Percentiles rank a stretch among this genome's conserved stretches.
Conservation (phyloP, 2,888 invertebrate species). For the Perdita meconis region DNA sequence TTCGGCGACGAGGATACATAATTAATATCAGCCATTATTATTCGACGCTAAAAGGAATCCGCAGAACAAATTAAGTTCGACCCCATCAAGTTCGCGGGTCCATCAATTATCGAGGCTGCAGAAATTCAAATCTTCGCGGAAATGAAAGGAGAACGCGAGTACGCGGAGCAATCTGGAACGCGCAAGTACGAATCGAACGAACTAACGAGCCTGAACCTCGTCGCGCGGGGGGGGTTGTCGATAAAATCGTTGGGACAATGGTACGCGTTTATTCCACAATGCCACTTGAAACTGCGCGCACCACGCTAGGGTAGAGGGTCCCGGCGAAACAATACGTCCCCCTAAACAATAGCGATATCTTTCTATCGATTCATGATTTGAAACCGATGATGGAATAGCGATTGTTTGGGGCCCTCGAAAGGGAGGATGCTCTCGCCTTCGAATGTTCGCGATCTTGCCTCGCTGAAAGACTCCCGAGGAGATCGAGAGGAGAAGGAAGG, state of each 20-base stretch:
- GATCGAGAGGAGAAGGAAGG: background rate
- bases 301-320: constrained; percentile 63
- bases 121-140: background rate
- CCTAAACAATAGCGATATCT: constrained; percentile 78
- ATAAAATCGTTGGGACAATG: constrained; percentile 75
- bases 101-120: too few relatives aligned
- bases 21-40: too few relatives aligned
- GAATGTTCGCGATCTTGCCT: background rate
- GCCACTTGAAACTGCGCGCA: constrained; percentile 78
- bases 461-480: background rate
- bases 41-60: too few relatives aligned
- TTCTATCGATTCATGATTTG: constrained; percentile 76
- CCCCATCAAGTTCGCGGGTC: too few relatives aligned
- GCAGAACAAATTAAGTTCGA: too few relatives aligned
- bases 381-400: constrained; percentile 76
- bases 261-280: constrained; percentile 79
- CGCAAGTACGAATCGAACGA: constrained; percentile 58
- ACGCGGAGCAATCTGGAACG: constrained; percentile 8
- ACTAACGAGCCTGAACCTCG: constrained; percentile 68
- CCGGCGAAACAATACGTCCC: constrained; percentile 74
- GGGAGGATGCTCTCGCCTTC: background rate
- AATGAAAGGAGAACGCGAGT: constrained; percentile 7
- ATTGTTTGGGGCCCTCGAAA: constrained; percentile 68
- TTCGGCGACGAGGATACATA: too few relatives aligned
- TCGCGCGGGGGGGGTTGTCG: constrained; percentile 52